phyloP scores from a whole-genome alignment of 2,113 vertebrate genomes.

The Probosciger aterrimus region DNA sequence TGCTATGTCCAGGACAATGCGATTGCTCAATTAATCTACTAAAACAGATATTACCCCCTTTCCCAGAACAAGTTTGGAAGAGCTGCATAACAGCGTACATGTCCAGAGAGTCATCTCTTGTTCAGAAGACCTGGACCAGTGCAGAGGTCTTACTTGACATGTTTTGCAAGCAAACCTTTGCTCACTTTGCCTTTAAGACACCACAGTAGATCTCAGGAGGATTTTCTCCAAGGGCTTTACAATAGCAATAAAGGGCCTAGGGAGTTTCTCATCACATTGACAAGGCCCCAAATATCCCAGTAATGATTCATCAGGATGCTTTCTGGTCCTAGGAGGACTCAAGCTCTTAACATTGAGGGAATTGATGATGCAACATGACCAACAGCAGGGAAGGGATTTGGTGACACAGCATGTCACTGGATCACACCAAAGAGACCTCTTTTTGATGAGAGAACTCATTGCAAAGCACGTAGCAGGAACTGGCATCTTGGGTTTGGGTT shows the following conservation, averaged over 20 bases:
- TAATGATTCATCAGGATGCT: not conserved
- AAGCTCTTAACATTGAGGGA: not conserved
- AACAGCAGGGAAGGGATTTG: not conserved
- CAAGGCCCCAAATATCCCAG: not conserved
- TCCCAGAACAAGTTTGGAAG: not conserved
- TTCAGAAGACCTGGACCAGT: not conserved
- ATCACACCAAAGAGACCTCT: fast-evolving
- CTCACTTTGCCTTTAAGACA: not conserved
- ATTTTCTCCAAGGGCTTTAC: not conserved
- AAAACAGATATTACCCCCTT: not conserved
- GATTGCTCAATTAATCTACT: constrained; percentile 18
- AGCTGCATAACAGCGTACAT: not conserved
- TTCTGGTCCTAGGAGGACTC: not conserved
- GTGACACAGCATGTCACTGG: fast-evolving
- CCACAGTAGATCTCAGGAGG: not conserved
- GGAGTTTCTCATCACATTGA: fast-evolving
- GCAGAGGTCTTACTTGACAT: fast-evolving
- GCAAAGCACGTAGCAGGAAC: not conserved
- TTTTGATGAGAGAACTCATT: not conserved
- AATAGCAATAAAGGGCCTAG: not conserved
- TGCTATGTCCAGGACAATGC: constrained; percentile 20
- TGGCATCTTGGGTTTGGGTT: not conserved
- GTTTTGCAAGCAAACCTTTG: not conserved
- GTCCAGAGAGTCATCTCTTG: not conserved
- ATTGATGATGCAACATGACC: fast-evolving